Percentiles rank a stretch among this genome's conserved stretches.
phyloP scores from a whole-genome alignment of 2,797 vertebrate genomes.

The Halcyon smyrnensis region DNA sequence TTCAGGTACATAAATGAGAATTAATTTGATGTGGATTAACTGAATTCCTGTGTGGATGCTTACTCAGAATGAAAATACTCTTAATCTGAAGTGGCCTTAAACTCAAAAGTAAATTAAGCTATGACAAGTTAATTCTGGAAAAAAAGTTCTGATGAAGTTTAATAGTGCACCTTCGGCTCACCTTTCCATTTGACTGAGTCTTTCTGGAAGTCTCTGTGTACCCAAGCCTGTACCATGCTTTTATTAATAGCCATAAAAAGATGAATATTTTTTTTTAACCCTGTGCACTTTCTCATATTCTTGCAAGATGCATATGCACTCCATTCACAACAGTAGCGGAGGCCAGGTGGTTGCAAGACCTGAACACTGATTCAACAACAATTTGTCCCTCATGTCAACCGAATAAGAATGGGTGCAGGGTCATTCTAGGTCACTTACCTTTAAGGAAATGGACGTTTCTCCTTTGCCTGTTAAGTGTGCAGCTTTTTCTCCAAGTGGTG shows the following conservation, averaged over 20 bases:
- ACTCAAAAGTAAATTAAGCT: background rate
- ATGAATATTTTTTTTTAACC: background rate
- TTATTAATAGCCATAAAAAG: background rate
- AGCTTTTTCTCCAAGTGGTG: background rate
- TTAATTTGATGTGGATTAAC: background rate
- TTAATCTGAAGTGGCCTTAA: background rate
- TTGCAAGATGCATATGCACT: fast-evolving
- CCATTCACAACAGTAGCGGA: background rate
- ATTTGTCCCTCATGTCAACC: background rate
- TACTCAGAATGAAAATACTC: background rate
- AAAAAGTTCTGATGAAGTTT: background rate
- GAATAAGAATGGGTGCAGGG: background rate
- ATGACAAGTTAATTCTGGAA: background rate
- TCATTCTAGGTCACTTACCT: background rate
- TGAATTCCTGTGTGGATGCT: background rate
- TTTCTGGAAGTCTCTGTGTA: background rate
- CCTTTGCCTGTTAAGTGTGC: background rate
- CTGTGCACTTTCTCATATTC: background rate
- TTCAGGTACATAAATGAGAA: background rate
- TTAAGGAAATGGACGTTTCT: background rate
- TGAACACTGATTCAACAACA: background rate
- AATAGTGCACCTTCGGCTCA: background rate
- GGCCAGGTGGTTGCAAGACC: background rate
- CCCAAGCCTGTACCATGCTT: background rate
- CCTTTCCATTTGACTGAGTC: background rate